Percentiles rank a stretch among this genome's conserved stretches.
Evolutionary conservation across 2,113 vertebrate genomes (phyloP).

Genomic region (Oxyura jamaicensis): DNA sequence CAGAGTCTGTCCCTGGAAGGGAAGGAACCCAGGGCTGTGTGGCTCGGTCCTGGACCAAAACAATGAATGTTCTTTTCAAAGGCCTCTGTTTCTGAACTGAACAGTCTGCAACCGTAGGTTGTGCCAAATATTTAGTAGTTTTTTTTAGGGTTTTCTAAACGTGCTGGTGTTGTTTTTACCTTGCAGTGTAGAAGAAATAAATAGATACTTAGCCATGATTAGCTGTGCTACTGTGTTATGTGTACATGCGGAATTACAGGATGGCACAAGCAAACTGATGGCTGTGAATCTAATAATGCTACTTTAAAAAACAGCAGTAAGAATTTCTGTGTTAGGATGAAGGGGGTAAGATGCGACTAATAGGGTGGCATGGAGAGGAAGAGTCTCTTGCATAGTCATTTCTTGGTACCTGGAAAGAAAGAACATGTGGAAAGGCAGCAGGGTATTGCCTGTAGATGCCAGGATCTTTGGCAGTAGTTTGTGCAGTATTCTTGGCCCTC

Average conservation of each 20-base stretch:
- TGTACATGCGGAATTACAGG: not conserved
- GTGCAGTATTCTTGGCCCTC: not conserved
- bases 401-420: not conserved
- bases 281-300: not conserved
- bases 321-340: not conserved
- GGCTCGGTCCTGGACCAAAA: not conserved
- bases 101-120: not conserved
- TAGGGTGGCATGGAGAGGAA: not conserved
- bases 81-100: not conserved
- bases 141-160: not conserved
- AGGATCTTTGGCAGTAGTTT: not conserved
- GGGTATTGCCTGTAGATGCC: not conserved
- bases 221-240: rapidly evolving
- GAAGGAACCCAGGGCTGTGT: not conserved
- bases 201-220: not conserved
- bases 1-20: not conserved
- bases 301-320: not conserved
- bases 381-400: not conserved
- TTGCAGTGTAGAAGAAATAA: not conserved
- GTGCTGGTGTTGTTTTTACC: not conserved
- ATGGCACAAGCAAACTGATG: not conserved
- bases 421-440: not conserved
- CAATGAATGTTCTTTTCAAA: not conserved
- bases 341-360: not conserved
- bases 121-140: not conserved